A percentile compares a stretch with the other conserved stretches of the same genome.
phyloP scores from a whole-genome alignment of 2,888 invertebrate genomes.

The Athalia cordata region DNA sequence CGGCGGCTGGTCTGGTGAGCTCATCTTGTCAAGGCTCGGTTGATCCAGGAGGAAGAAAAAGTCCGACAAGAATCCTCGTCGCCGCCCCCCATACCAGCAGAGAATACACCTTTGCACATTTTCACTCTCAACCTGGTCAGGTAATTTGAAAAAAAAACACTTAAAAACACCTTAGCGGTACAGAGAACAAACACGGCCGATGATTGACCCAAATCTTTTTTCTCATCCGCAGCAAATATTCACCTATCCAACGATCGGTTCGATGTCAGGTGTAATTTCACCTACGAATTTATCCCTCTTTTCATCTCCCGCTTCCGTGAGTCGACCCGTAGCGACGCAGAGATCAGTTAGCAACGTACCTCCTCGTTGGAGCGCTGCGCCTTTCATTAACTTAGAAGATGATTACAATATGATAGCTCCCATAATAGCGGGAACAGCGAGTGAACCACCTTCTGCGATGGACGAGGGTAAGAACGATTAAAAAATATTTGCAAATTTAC shows the following conservation, averaged over 20 bases:
- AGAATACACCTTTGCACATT: slow-evolving; percentile 93
- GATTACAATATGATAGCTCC: slow-evolving; percentile 96
- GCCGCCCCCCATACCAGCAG: slow-evolving; percentile 76
- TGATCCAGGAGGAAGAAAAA: slow-evolving; percentile 68
- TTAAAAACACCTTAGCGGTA: background rate
- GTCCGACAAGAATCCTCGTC: slow-evolving; percentile 72
- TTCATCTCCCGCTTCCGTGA: slow-evolving; percentile 80
- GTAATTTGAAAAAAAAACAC: slow-evolving; percentile 62
- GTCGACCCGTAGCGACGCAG: slow-evolving; percentile 83
- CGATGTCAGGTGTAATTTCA: slow-evolving; percentile 91
- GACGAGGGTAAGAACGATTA: slow-evolving; percentile 65
- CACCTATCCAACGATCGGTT: slow-evolving; percentile 91
- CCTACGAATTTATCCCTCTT: slow-evolving; percentile 91
- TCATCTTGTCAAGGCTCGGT: slow-evolving; percentile 69
- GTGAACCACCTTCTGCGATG: slow-evolving; percentile 67
- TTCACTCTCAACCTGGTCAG: slow-evolving; percentile 93
- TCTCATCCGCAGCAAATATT: slow-evolving; percentile 83
- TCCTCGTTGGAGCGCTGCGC: slow-evolving; percentile 88
- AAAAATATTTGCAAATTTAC: background rate
- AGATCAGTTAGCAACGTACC: slow-evolving; percentile 74
- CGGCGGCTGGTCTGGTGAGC: slow-evolving; percentile 71
- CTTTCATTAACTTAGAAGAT: slow-evolving; percentile 93
- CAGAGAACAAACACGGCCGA: background rate
- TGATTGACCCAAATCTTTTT: background rate
- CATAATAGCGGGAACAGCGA: slow-evolving; percentile 76